These are phyloP conservation scores for Andrena flavipes DNA, from an alignment of 2,888 invertebrate species.

Conservation along the genomic window DNA sequence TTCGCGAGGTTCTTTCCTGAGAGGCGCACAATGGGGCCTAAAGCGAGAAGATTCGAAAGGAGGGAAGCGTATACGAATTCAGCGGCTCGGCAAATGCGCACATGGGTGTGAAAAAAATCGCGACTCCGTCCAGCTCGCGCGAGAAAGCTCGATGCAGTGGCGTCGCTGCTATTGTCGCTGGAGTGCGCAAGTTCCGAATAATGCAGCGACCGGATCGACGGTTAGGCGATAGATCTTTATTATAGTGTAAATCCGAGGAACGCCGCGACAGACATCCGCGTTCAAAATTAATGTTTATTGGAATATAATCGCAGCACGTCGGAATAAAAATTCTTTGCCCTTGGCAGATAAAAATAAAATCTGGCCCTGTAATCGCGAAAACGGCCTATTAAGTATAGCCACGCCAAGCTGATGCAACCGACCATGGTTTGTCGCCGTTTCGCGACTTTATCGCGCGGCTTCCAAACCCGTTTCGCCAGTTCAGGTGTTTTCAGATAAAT, in stretches of 20 bases:
- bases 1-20: slow-evolving; percentile 13
- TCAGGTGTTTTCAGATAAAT: slow-evolving; percentile 13
- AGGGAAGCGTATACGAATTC: neutral
- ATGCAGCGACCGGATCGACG: neutral
- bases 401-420: neutral
- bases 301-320: slow-evolving; percentile 20
- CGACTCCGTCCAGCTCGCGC: too few species aligned
- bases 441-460: slow-evolving; percentile 11
- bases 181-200: neutral
- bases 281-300: slow-evolving; percentile 34
- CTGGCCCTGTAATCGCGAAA: slow-evolving; percentile 36
- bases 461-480: neutral
- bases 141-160: too few species aligned
- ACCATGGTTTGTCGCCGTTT: slow-evolving; percentile 9
- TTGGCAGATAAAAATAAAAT: slow-evolving; percentile 4
- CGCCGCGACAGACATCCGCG: neutral
- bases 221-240: neutral
- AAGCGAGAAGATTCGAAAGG: neutral
- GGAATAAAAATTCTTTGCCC: slow-evolving; percentile 21
- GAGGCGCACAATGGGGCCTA: neutral
- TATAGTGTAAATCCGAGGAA: neutral
- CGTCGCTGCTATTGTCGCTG: too few species aligned
- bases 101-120: too few species aligned
- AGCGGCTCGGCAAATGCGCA: neutral
- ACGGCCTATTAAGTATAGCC: neutral